phyloP scores from a whole-genome alignment of 2,113 vertebrate species.

The Amphiprion ocellaris region DNA sequence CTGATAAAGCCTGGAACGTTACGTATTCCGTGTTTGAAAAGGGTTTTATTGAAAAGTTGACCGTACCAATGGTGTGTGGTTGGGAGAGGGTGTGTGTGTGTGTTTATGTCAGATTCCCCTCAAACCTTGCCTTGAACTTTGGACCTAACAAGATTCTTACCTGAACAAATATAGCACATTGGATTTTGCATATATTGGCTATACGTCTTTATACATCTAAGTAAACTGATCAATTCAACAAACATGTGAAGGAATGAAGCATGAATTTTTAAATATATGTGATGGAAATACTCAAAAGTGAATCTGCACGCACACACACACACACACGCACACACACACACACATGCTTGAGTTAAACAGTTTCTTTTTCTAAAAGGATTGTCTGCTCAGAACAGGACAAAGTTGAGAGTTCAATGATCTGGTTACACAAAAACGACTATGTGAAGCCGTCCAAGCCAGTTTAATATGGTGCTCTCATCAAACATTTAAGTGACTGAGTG shows the following conservation, averaged over 20 bases:
- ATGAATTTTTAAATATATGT: background rate
- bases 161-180: background rate
- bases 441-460: constrained; percentile 1
- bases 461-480: background rate
- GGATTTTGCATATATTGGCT: too few species aligned
- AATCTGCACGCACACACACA: background rate
- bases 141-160: background rate
- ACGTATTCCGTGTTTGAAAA: too few species aligned
- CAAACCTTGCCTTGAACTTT: too few species aligned
- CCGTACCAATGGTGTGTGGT: too few species aligned
- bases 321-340: background rate
- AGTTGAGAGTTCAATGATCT: constrained; percentile 49
- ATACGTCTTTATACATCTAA: too few species aligned
- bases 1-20: too few species aligned
- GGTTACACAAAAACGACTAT: constrained; percentile 24
- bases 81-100: too few species aligned
- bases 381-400: constrained; percentile 36
- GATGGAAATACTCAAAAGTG: background rate
- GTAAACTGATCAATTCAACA: background rate
- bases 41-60: too few species aligned
- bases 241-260: background rate
- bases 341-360: background rate
- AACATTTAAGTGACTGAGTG: constrained; percentile 8
- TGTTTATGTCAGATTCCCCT: constrained; percentile 1
- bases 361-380: background rate